phyloP scores from a whole-genome alignment of 1,140 invertebrate genomes.

The Nomia melanderi region DNA sequence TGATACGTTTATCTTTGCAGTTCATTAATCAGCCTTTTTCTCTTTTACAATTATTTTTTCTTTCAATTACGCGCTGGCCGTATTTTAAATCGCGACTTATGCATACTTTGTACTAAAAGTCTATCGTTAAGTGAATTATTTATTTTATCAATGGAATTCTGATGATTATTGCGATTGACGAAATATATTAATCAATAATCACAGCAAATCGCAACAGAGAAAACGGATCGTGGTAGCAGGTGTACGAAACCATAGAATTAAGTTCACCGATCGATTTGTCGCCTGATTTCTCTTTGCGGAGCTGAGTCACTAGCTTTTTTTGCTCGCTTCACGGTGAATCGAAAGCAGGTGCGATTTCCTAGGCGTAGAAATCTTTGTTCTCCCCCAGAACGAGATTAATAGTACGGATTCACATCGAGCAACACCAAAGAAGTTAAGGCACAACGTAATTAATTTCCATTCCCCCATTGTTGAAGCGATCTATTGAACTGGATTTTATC shows the following conservation, averaged over 20 bases:
- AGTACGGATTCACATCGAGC: not conserved
- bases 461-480: too few relatives aligned
- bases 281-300: constrained; percentile 68
- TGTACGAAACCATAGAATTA: constrained; percentile 27
- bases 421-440: not conserved
- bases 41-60: too few relatives aligned
- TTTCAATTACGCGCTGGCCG: too few relatives aligned
- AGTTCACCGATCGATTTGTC: constrained; percentile 60
- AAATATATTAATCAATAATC: not conserved
- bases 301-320: constrained; percentile 69
- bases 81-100: too few relatives aligned
- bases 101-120: too few relatives aligned
- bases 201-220: not conserved
- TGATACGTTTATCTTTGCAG: too few relatives aligned
- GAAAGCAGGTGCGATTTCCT: constrained; percentile 66
- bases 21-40: too few relatives aligned
- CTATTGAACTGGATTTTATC: too few relatives aligned
- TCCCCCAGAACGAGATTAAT: not conserved
- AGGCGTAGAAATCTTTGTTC: constrained; percentile 65
- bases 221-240: constrained; percentile 11
- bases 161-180: not conserved
- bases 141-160: too few relatives aligned
- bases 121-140: too few relatives aligned
- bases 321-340: constrained; percentile 63
- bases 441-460: not conserved